Base-by-base conservation (phyloP, 2,888 invertebrate genomes). In the Luperina testacea region DNA sequence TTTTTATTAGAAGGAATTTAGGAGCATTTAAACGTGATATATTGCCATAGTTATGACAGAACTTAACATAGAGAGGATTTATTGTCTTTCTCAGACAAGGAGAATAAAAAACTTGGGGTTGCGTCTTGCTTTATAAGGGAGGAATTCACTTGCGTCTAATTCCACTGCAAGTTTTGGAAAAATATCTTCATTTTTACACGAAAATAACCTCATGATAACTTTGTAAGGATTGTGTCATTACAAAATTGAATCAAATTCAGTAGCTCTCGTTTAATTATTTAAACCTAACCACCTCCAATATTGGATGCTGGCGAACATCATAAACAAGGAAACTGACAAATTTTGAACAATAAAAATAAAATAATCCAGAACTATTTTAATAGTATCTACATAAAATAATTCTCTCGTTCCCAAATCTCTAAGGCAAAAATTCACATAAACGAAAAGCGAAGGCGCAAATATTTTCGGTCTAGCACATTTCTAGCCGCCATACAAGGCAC, bases 21-120 rank as follows among this genome's bases (percentile, higher is more conserved):
- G 76, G 78, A 77, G 53, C 77, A 82, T 86, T 86, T 82, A 78
- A 82, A 80, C 75, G 74, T 80, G 85, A 82, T 75, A 80, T 42
- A 85, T 85, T 72, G 78, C 65, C 70, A 42, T 77, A 80, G 80
- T 85, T 86, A 78, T 80, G 80, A 82, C 78, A 82, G 68, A 24
- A 72, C 51, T 67, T 61, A 76, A 53, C 78, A 48, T 72, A 48
- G 24, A 9, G 38, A 68, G 27, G 63, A 78, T 78, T 84, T 84
- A 87, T 74, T 64, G 42, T 76, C 51, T 69, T 80, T 61, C 38
- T 61, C 67, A 69, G 72, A 75, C 48, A 67, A 77, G 11, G 24
- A 42, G 57, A 72, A 61, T 82, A 75, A 77, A 57, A 78, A 82
- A 64, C n/a, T 70, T 67, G 42, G 45, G 15, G 15, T 53, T 65